Base-by-base conservation (phyloP, 2,888 invertebrate genomes). In the Latheticus oryzae region DNA sequence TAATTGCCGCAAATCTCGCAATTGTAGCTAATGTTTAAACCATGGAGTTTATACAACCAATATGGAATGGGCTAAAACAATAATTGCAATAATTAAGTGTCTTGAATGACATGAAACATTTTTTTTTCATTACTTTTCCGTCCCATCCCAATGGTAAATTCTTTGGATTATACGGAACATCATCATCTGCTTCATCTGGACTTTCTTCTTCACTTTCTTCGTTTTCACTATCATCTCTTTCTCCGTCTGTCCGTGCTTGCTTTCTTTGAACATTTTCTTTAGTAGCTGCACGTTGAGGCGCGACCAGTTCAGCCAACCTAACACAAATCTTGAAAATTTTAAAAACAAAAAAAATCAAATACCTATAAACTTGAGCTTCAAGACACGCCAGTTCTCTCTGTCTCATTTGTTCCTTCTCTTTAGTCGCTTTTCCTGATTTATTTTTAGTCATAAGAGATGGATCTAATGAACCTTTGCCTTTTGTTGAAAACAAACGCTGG, bases 1-100 rank as follows among this genome's bases (percentile, higher is more conserved):
- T 91, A 96, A 81, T 99, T 99, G 13, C 99, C 99, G 78, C 99
- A 99, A 64, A 99, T 99, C 79, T 99, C 99, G 77, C 99, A 99
- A 57, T 93, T 95, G 78, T 98, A 99, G 76, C 95, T 97, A 61
- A 99, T 97, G 78, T 99, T 99, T 5, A 99, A 83, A 0, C 99
- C 99, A 75, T 99, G 99, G 3, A 99, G 82, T 78, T 99, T 99
- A 81, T 99, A 99, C 50, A 99, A 79, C 98, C 98, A 98, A 79
- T 98, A 98, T 0, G 98, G 97, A 64, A 89, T 89, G 0, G 89
- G 89, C 76, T 80, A 60, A 54, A 78, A 75, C 78, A 56, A 30
- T 54, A 57, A 50, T 15, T 13, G 21, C 7, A 15, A 28, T 2
- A 21, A n/a, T n/a, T n/a, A n/a, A n/a, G n/a, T n/a, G n/a, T n/a